Percentiles rank a stretch among this genome's conserved stretches.
These are phyloP conservation scores for Nephrotoma guestfalica DNA, from an alignment of 2,888 invertebrate genomes.

Conservation along the genomic window DNA sequence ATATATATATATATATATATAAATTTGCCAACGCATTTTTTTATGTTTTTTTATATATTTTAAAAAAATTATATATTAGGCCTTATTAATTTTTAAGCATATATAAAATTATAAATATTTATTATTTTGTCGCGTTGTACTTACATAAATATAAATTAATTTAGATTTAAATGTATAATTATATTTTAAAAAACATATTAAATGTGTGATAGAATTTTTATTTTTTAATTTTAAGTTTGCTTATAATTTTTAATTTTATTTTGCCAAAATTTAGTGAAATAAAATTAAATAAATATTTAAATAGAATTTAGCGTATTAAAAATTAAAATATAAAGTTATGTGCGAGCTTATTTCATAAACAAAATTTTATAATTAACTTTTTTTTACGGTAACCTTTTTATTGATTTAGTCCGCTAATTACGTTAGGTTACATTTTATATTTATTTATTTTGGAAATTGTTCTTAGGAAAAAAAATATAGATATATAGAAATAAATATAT, in stretches of 20 bases:
- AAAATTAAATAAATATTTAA: background rate
- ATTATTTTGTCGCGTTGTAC: background rate
- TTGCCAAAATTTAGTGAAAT: background rate
- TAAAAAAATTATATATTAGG: background rate
- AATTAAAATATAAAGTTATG: background rate
- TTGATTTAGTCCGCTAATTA: background rate
- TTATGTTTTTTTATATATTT: background rate
- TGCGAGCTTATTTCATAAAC: background rate
- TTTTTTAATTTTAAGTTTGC: background rate
- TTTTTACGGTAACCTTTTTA: background rate
- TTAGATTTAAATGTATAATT: background rate
- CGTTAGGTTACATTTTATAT: background rate
- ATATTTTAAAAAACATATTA: background rate
- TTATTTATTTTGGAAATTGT: background rate
- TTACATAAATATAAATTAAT: background rate
- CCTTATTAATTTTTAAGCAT: conserved; percentile 3
- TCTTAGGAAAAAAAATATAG: background rate
- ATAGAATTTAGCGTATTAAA: background rate
- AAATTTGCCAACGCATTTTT: background rate
- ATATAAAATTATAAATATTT: background rate
- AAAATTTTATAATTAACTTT: background rate
- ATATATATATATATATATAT: background rate
- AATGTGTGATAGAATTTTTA: background rate
- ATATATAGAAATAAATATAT: background rate
- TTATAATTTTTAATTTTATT: background rate